phyloP scores from a whole-genome alignment of 1,140 invertebrate genomes.

The Zaprionus inermis region DNA sequence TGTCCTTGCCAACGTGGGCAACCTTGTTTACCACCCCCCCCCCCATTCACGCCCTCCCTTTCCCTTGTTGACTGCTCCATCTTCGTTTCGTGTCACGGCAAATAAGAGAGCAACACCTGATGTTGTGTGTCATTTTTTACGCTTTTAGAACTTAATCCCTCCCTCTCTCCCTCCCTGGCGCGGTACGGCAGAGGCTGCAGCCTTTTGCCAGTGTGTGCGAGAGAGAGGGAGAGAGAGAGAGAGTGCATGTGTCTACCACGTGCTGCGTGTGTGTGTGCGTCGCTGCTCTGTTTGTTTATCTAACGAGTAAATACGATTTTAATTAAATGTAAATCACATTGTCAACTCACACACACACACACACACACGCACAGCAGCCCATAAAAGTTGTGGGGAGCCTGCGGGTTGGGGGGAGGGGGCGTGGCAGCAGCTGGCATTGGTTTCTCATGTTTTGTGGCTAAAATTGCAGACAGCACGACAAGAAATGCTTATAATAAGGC shows the following conservation, averaged over 20 bases:
- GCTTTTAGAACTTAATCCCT: constrained; percentile 25
- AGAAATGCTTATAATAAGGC: constrained; percentile 37
- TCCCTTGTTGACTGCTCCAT: neutral
- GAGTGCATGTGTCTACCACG: neutral
- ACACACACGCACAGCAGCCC: constrained; percentile 28
- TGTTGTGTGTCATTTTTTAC: constrained; percentile 30
- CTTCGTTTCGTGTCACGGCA: neutral
- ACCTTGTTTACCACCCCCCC: neutral
- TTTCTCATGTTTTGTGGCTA: constrained; percentile 45
- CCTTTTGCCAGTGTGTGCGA: neutral
- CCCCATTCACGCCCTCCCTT: no score
- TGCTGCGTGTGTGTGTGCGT: neutral
- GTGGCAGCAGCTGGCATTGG: constrained; percentile 47
- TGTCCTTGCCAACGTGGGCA: neutral
- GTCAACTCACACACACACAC: constrained; percentile 59
- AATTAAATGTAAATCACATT: constrained; percentile 83
- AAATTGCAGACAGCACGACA: constrained; percentile 35
- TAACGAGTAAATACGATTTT: constrained; percentile 82
- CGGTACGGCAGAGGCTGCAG: constrained; percentile 3
- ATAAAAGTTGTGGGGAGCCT: constrained; percentile 52
- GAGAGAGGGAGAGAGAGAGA: no score
- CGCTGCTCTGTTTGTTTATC: constrained; percentile 68
- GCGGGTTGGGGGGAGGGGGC: neutral
- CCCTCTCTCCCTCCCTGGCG: neutral
- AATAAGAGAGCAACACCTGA: constrained; percentile 24